Evolutionary conservation across 2,888 invertebrate species (phyloP).

Genomic region (Liopterus haemorrhoidalis): DNA sequence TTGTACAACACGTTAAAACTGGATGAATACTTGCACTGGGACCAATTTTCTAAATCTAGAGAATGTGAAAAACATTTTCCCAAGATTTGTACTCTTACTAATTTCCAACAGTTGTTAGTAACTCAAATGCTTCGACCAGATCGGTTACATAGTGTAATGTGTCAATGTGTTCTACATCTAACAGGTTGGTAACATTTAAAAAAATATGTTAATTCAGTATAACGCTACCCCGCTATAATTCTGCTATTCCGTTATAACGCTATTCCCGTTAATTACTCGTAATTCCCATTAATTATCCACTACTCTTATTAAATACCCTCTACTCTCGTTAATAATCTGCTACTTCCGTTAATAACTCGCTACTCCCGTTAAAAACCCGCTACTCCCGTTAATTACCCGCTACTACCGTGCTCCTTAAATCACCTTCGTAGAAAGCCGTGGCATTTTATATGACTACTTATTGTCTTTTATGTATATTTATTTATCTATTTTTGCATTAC

Average conservation of each 20-base stretch:
- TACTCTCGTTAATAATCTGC: too few species aligned
- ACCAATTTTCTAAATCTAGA: conserved; percentile 57
- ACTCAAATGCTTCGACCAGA: conserved; percentile 81
- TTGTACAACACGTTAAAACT: conserved; percentile 59
- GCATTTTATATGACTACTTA: conserved; percentile 1
- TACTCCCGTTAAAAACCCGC: too few species aligned
- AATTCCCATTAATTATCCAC: too few species aligned
- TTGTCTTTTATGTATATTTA: background rate
- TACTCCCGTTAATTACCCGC: too few species aligned
- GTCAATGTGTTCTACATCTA: conserved; percentile 61
- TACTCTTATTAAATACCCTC: too few species aligned
- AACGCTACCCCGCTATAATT: too few species aligned
- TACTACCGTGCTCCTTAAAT: conserved; percentile 12
- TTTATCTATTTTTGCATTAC: conserved; percentile 4
- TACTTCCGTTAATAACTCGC: too few species aligned
- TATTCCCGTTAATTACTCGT: too few species aligned
- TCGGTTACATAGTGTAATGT: conserved; percentile 69
- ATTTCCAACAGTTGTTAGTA: conserved; percentile 76
- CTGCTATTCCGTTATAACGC: too few species aligned
- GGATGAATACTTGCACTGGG: conserved; percentile 61
- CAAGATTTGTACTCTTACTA: conserved; percentile 52
- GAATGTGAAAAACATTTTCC: conserved; percentile 61
- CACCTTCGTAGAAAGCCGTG: conserved; percentile 13
- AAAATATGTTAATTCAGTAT: conserved; percentile 13
- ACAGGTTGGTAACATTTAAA: conserved; percentile 49